Conservation (phyloP, 2,113 vertebrate genomes). For the Halcyon senegalensis region DNA sequence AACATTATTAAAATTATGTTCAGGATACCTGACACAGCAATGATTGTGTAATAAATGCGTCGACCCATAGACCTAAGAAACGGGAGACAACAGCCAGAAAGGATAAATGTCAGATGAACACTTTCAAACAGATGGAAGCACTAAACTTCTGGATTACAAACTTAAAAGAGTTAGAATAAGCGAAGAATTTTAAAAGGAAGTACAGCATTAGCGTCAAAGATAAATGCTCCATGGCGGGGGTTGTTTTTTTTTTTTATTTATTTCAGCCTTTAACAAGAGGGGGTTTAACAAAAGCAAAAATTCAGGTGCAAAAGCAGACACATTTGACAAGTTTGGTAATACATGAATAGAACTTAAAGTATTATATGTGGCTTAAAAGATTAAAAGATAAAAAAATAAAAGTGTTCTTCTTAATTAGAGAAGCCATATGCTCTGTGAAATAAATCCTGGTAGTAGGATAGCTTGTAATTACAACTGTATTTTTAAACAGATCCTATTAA, state of each 20-base stretch:
- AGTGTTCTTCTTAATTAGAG: conserved; percentile 42
- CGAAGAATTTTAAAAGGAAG: not conserved
- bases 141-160: not conserved
- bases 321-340: conserved; percentile 6
- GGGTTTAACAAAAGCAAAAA: not conserved
- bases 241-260: not conserved
- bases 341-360: conserved; percentile 16
- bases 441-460: not conserved
- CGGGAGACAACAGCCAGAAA: not conserved
- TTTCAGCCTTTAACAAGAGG: not conserved
- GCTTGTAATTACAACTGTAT: conserved; percentile 15
- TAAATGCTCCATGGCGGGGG: not conserved
- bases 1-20: not conserved
- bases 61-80: not conserved
- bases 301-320: not conserved
- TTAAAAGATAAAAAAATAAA: conserved; percentile 41
- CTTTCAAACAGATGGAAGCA: not conserved
- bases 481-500: not conserved
- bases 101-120: not conserved
- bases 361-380: conserved; percentile 43
- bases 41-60: not conserved
- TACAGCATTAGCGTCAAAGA: not conserved
- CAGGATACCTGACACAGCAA: not conserved
- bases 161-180: not conserved
- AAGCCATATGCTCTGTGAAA: conserved; percentile 13